Percentiles rank a stretch among this genome's conserved stretches.
phyloP scores from a whole-genome alignment of 2,113 vertebrate genomes.

The Ancistrus triradiatus region DNA sequence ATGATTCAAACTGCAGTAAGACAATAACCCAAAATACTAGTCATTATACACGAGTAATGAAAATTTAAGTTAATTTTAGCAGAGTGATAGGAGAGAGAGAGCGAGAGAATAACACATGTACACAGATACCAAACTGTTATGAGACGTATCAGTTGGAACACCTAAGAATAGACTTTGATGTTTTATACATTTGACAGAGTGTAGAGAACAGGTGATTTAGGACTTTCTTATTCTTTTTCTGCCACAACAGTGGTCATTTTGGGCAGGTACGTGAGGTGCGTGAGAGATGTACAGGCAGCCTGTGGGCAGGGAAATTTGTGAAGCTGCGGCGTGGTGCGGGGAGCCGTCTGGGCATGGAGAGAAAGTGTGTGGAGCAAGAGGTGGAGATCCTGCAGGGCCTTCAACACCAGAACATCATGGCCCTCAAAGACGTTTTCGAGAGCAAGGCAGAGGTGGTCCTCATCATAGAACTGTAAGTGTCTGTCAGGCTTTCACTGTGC shows the following conservation, averaged over 20 bases:
- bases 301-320: conserved; percentile 71
- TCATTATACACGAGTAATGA: no score
- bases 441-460: conserved; percentile 72
- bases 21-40: no score
- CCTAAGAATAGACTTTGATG: no score
- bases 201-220: not conserved
- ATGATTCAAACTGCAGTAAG: no score
- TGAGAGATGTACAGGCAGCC: conserved; percentile 51
- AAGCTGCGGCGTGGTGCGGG: conserved; percentile 56
- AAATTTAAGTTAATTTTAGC: no score
- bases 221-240: not conserved
- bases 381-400: conserved; percentile 68
- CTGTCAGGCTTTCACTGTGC: no score
- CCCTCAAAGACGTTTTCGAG: conserved; percentile 69
- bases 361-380: conserved; percentile 63
- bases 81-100: no score
- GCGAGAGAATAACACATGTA: no score
- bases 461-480: conserved; percentile 75
- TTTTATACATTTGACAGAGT: no score
- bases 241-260: conserved; percentile 66
- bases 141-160: no score
- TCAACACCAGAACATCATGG: conserved; percentile 68
- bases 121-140: no score
- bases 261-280: conserved; percentile 67
- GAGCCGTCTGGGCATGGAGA: conserved; percentile 60